Percentiles rank a stretch among this genome's conserved stretches.
Conservation (phyloP, 1,140 invertebrate genomes). For the Drosophila setifemur region DNA sequence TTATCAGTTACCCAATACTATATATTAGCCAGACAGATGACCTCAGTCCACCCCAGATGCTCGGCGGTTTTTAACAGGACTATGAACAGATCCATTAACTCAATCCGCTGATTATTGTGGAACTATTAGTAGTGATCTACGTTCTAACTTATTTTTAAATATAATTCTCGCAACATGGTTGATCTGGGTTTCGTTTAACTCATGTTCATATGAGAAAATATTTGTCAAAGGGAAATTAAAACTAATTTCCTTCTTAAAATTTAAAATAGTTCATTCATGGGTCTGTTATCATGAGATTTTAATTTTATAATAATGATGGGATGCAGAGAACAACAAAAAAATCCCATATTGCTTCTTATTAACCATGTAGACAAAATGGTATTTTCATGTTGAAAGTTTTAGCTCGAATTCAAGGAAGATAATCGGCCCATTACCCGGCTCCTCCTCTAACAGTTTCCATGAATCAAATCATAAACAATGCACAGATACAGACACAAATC, state of each 20-base stretch:
- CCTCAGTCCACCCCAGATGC: constrained; percentile 12
- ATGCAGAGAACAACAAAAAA: no score
- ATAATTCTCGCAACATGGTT: no score
- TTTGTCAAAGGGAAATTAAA: no score
- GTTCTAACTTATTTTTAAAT: no score
- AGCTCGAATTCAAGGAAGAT: constrained; percentile 9
- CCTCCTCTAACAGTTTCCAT: constrained; percentile 54
- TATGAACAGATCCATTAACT: constrained; percentile 40
- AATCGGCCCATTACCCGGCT: constrained; percentile 22
- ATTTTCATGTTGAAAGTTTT: constrained; percentile 4
- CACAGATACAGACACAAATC: constrained; percentile 40
- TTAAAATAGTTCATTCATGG: no score
- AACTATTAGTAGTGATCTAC: no score
- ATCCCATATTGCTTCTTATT: neutral
- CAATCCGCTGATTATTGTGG: constrained; percentile 75
- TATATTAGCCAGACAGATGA: neutral
- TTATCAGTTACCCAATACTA: constrained; percentile 62
- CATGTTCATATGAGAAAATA: no score
- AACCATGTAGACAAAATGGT: constrained; percentile 5
- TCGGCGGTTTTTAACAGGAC: neutral
- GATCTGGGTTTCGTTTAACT: no score
- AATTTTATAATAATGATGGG: no score
- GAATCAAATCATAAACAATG: constrained; percentile 75
- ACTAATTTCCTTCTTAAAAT: no score
- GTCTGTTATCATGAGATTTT: no score